phyloP scores from a whole-genome alignment of 2,113 vertebrate genomes.

The Ammodramus savannarum region DNA sequence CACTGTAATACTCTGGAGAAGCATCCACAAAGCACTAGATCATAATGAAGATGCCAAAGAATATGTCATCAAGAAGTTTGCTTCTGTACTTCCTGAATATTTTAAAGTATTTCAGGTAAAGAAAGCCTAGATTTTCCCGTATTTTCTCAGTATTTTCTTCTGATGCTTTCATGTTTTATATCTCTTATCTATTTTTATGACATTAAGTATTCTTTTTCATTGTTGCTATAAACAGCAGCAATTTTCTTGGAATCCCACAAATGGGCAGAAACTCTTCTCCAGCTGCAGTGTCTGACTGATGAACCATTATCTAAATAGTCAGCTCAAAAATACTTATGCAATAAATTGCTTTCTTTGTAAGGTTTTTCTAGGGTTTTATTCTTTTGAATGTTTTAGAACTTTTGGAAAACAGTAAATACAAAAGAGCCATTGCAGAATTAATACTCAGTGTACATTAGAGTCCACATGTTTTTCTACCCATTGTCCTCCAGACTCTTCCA shows the following conservation, averaged over 20 bases:
- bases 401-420: background rate
- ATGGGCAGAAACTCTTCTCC: background rate
- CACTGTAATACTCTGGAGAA: conserved; percentile 90
- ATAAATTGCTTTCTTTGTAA: background rate
- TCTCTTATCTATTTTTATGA: background rate
- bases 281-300: background rate
- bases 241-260: background rate
- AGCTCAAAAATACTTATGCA: background rate
- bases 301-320: background rate
- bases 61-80: conserved; percentile 84
- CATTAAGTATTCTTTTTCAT: background rate
- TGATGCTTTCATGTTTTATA: background rate
- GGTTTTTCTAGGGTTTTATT: background rate
- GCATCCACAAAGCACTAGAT: conserved; percentile 82
- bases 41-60: conserved; percentile 80
- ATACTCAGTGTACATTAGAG: background rate
- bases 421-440: background rate
- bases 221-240: background rate
- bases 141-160: background rate
- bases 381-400: background rate
- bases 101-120: conserved; percentile 87
- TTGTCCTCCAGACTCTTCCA: background rate
- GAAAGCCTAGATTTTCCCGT: background rate
- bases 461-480: background rate
- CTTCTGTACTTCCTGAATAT: conserved; percentile 84